Percentiles rank a stretch among this genome's conserved stretches.
Conservation (phyloP, 2,888 invertebrate genomes). For the Ctena decussata region DNA sequence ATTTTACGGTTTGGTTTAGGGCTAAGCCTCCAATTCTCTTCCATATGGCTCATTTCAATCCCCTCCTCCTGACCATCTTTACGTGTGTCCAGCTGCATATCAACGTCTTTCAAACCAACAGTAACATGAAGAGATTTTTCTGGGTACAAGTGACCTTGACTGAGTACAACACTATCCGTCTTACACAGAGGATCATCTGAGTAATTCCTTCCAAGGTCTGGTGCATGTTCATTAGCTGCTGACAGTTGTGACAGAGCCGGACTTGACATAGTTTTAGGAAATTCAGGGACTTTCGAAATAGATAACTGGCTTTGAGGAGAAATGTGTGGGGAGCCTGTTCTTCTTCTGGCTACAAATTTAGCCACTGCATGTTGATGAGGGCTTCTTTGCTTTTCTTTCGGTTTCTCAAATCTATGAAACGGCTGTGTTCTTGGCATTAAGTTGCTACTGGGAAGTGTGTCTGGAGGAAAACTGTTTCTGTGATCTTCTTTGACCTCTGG, state of each 20-base stretch:
- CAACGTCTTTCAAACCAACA: neutral
- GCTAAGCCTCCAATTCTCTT: too few species aligned
- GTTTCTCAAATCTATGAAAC: neutral
- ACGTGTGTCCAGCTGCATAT: neutral
- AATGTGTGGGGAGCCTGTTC: slow-evolving; percentile 49
- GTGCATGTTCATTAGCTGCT: neutral
- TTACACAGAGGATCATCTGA: neutral
- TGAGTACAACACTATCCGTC: neutral
- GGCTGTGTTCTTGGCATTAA: neutral
- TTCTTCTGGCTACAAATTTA: slow-evolving; percentile 58
- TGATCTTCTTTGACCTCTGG: neutral
- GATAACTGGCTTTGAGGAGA: slow-evolving; percentile 4
- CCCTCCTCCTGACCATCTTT: too few species aligned
- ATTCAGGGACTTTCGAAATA: neutral
- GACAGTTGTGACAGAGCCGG: neutral
- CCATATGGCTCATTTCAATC: too few species aligned
- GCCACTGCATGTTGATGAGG: slow-evolving; percentile 39
- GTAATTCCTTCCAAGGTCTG: neutral
- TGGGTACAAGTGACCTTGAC: neutral
- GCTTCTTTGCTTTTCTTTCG: neutral
- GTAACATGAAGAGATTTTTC: neutral
- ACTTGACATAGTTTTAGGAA: neutral
- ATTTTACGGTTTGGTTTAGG: neutral
- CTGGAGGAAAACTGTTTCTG: slow-evolving; percentile 23
- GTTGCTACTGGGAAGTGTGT: neutral